Percentiles rank a stretch among this genome's conserved stretches.
Evolutionary conservation across 30 jellyfish, hydroid and myxozoan genomes (phyloP).

Genomic region (Hydractinia symbiolongicarpus): DNA sequence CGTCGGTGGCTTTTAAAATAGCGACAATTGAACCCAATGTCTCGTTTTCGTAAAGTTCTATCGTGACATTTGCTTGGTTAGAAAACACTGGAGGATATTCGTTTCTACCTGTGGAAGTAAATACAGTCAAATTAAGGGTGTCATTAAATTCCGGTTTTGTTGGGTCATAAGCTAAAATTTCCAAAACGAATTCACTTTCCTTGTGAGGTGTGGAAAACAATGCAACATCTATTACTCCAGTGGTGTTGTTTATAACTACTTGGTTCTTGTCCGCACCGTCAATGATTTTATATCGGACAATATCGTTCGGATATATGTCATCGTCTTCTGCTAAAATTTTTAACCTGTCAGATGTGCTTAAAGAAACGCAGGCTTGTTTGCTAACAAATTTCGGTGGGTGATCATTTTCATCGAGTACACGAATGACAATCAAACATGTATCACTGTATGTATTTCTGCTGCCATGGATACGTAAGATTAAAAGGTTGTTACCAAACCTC

Average conservation of each 20-base stretch:
- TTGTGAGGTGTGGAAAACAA: no score
- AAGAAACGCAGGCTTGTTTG: neutral
- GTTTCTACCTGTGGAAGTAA: neutral
- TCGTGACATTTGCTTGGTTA: neutral
- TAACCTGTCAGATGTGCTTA: neutral
- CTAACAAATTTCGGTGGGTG: slow-evolving; percentile 20
- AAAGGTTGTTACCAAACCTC: neutral
- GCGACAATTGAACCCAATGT: neutral
- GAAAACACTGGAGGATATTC: neutral
- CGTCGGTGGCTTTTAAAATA: neutral
- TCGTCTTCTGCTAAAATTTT: neutral
- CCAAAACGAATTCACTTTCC: neutral
- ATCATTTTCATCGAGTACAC: slow-evolving; percentile 20
- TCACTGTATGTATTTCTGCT: neutral
- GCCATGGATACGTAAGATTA: neutral
- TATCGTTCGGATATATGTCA: neutral
- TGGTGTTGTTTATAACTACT: neutral
- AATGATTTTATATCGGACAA: neutral
- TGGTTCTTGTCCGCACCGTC: neutral
- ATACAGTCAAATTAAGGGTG: neutral
- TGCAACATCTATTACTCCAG: neutral
- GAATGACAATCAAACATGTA: neutral
- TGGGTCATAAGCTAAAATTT: slow-evolving; percentile 1
- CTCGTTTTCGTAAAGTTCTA: neutral
- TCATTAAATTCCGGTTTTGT: neutral